A percentile compares a stretch with the other conserved stretches of the same genome.
These are phyloP conservation scores for Hyposmocoma kahamanoa DNA, from an alignment of 1,140 invertebrate species.

Conservation along the genomic window DNA sequence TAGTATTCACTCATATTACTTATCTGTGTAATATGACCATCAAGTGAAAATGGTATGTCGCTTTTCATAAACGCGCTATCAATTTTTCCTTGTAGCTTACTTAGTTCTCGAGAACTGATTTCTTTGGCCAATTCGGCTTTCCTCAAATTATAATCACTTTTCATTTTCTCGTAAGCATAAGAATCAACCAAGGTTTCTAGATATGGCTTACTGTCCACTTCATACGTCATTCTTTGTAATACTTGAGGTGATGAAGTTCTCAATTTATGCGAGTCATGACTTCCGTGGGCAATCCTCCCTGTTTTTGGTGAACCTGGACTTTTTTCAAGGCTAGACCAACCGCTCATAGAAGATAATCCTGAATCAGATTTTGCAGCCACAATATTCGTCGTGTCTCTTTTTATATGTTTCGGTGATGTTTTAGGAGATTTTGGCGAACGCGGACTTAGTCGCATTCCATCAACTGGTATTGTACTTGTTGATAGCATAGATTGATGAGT, in stretches of 20 bases:
- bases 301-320: slow-evolving; percentile 82
- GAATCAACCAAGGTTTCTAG: slow-evolving; percentile 66
- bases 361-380: slow-evolving; percentile 86
- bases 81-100: slow-evolving; percentile 47
- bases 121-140: slow-evolving; percentile 37
- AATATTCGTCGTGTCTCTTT: slow-evolving; percentile 78
- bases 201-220: slow-evolving; percentile 57
- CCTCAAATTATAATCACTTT: slow-evolving; percentile 39
- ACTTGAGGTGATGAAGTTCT: slow-evolving; percentile 53
- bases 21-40: slow-evolving; percentile 36
- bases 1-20: slow-evolving; percentile 71
- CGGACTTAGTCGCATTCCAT: slow-evolving; percentile 77
- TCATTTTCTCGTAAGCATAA: slow-evolving; percentile 43
- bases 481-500: slow-evolving; percentile 44
- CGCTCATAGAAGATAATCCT: slow-evolving; percentile 88
- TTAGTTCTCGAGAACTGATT: slow-evolving; percentile 37
- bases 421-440: slow-evolving; percentile 83
- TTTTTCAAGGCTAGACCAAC: slow-evolving; percentile 89
- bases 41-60: slow-evolving; percentile 38
- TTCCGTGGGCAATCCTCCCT: slow-evolving; percentile 43
- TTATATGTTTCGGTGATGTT: slow-evolving; percentile 82
- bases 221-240: slow-evolving; percentile 49
- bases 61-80: slow-evolving; percentile 45
- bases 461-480: slow-evolving; percentile 42
- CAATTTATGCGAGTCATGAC: slow-evolving; percentile 54